Evolutionary conservation across 2,113 vertebrate species (phyloP).

Genomic region (Thunnus maccoyii): DNA sequence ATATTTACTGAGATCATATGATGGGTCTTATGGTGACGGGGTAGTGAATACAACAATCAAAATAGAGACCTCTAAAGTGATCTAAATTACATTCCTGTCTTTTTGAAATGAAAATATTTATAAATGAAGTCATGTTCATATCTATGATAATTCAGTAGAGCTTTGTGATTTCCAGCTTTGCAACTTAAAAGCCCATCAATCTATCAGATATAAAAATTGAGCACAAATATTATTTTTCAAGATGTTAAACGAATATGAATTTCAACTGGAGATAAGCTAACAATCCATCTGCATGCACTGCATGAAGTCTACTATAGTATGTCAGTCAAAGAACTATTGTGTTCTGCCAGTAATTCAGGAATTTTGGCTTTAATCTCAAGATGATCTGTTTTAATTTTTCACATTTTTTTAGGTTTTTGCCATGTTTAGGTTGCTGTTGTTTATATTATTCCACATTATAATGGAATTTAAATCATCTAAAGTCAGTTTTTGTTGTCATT

Average conservation of each 20-base stretch:
- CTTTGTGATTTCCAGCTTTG: slow-evolving; percentile 8
- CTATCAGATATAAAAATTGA: not conserved
- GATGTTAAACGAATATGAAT: not conserved
- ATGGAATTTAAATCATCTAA: not conserved
- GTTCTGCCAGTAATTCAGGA: not conserved
- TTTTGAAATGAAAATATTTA: slow-evolving; percentile 22
- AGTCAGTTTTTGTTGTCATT: not conserved
- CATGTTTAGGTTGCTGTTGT: not conserved
- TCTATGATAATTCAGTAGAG: slow-evolving; percentile 33
- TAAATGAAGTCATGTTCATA: slow-evolving; percentile 32
- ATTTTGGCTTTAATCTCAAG: not conserved
- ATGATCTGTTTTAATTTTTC: not conserved
- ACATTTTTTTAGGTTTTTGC: not conserved
- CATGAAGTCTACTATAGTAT: not conserved
- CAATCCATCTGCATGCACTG: not conserved
- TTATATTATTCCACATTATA: too few species aligned
- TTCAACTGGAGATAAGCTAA: not conserved
- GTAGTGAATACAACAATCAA: not conserved
- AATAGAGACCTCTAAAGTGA: slow-evolving; percentile 14
- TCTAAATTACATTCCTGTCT: slow-evolving; percentile 1
- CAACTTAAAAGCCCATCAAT: not conserved
- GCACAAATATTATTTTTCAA: not conserved
- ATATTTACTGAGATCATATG: slow-evolving; percentile 1
- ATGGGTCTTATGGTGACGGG: not conserved
- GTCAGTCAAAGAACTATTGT: not conserved